Evolutionary conservation across 2,888 invertebrate genomes (phyloP).

Genomic region (Plebejus argus): DNA sequence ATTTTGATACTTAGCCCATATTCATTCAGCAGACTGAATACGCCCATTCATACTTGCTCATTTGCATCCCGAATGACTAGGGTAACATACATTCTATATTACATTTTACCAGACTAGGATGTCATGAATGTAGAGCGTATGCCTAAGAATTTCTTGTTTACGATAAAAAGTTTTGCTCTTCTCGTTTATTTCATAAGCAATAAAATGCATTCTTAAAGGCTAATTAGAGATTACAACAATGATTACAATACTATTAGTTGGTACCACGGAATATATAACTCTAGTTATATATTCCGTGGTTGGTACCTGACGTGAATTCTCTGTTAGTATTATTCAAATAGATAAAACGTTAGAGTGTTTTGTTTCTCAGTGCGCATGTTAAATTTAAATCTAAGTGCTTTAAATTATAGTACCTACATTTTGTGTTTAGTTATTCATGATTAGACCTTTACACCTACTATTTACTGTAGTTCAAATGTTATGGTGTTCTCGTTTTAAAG

Average conservation of each 20-base stretch:
- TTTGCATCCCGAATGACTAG: slow-evolving; percentile 34
- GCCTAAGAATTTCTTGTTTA: background rate
- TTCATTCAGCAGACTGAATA: slow-evolving; percentile 35
- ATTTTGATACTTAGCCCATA: slow-evolving; percentile 35
- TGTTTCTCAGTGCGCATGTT: background rate
- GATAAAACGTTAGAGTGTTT: background rate
- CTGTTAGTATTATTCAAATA: background rate
- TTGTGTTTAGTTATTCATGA: background rate
- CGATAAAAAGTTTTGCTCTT: background rate
- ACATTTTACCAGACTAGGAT: slow-evolving; percentile 25
- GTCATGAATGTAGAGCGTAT: background rate
- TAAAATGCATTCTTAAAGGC: background rate
- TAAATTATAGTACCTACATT: slow-evolving; percentile 12
- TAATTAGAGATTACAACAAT: background rate
- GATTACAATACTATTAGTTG: background rate
- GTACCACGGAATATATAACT: no score
- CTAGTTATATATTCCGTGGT: no score
- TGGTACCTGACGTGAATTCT: no score
- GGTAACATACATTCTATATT: slow-evolving; percentile 31
- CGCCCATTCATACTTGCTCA: slow-evolving; percentile 34
- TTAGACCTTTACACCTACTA: slow-evolving; percentile 13
- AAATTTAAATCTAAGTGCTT: background rate
- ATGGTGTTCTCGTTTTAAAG: background rate
- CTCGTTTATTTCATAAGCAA: background rate
- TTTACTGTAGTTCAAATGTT: background rate